Base-by-base conservation (phyloP, 2,888 invertebrate species). In the Cantharis lateralis region DNA sequence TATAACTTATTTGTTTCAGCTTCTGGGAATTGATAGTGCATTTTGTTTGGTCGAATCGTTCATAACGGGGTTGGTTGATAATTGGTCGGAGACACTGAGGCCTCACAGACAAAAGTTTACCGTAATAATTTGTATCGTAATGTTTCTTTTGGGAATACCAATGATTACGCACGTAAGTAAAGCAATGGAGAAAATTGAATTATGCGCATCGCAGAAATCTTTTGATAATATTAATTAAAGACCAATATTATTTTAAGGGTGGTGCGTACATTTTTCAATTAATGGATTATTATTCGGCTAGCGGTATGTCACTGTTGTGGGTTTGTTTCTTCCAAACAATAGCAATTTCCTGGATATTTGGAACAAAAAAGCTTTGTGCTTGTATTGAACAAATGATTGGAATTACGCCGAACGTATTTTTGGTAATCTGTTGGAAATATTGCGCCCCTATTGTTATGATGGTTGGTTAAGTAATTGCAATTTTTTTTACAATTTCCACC, bases 231-330 rank as follows among this genome's bases (percentile, higher is more conserved):
- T 68, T 62, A 32, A 24, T 71, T 15, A 64, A 24, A 66, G 18
- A 48, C 7, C 5, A 68, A 16, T 18, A 20, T 72, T 63, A 72
- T 78, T 87, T 88, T 9, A 86, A 94, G 93, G 96, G 96, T 81
- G 97, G 97, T 81, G 96, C 97, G 88, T 97, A 95, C 86, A 93
- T 95, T 86, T 96, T 97, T 87, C 96, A 96, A 90, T 87, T 98
- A 81, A 95, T 98, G 91, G 97, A 97, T 87, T 91, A 90, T 82
- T 91, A 91, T 82, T 90, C 91, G 3, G 91, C 91, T 3, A 91
- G 91, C 79, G 91, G 91, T 10, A 90, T 91, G 89, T 91, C 91
- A 5, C 87, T 91, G 72, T 85, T 91, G 11, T 91, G 91, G 91
- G 91, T 91, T 1, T 91, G 91, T 80, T 91, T 91, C 86, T 91